Evolutionary conservation across 2,888 invertebrate species (phyloP), one percentile per base, ranked within the genome.

Genomic region (Gnatocerus cornutus): DNA sequence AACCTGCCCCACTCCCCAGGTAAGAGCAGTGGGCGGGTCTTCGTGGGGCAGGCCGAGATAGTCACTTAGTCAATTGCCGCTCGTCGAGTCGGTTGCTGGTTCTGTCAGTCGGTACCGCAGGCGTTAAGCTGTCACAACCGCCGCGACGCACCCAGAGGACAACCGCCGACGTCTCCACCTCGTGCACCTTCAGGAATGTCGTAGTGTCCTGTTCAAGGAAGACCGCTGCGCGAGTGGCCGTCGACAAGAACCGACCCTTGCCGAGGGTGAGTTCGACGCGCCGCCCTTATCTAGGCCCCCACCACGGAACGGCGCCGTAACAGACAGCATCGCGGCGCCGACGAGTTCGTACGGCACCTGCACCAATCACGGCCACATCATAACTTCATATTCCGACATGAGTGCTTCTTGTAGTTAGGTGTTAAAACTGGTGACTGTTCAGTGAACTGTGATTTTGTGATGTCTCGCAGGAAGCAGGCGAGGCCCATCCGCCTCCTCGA

Each of bases 391-490:
- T 63, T 68, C 64, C 69, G 65, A 69, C 65, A 69, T 70, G 70
- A 73, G 73, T 73, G 73, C 71, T 72, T 68, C 69, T 71, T 72
- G 71, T 68, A 76, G 77, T 77, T 78, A 63, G 61, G 58, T 65
- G 69, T 58, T 63, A 69, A 68, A 68, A 58, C 33, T 67, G 68
- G 64, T 68, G 75, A 77, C 75, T 73, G 79, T 79, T 77, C 77
- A 78, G 80, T 78, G 80, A 78, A 74, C 77, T 76, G 79, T 79
- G 77, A 72, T 74, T 77, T 77, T 78, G 82, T 80, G 75, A 87
- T 87, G 87, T 87, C 88, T 76, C 85, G 88, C 71, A 83, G 88
- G 80, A 88, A 88, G 83, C 88, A 88, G 79, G 87, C 87, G 58
- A 84, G 87, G 74, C 88, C 88, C 73, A 86, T 86, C 76, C 84